phyloP scores from a whole-genome alignment of 1,140 invertebrate genomes.

The Metopolophium dirhodum region DNA sequence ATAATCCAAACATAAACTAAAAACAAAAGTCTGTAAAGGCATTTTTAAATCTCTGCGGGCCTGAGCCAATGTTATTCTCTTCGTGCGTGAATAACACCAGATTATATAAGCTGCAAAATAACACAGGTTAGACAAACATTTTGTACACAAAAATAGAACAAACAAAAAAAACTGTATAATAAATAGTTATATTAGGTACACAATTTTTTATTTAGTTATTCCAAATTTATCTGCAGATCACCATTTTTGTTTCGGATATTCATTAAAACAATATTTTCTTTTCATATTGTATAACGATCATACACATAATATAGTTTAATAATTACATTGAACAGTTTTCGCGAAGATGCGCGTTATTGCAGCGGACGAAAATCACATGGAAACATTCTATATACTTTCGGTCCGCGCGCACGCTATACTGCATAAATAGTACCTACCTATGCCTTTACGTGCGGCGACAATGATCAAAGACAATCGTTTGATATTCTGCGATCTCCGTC shows the following conservation, averaged over 20 bases:
- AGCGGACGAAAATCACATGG: conserved; percentile 26
- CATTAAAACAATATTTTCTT: too few relatives aligned
- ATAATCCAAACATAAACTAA: background rate
- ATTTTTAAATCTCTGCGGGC: background rate
- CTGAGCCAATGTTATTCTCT: too few relatives aligned
- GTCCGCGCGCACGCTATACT: background rate
- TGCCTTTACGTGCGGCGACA: background rate
- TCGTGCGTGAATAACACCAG: background rate
- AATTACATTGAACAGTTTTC: background rate
- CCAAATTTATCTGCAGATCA: background rate
- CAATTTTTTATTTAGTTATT: background rate
- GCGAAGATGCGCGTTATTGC: background rate
- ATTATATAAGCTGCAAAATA: too few relatives aligned
- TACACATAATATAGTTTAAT: too few relatives aligned
- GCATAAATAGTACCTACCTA: background rate
- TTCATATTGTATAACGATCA: too few relatives aligned
- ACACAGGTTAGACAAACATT: too few relatives aligned
- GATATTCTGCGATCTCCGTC: background rate
- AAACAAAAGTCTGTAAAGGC: background rate
- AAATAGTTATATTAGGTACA: too few relatives aligned
- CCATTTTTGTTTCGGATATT: too few relatives aligned
- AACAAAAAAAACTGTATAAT: too few relatives aligned
- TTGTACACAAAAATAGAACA: too few relatives aligned
- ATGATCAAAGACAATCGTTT: background rate
- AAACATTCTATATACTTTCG: conserved; percentile 33